Evolutionary conservation across 2,113 vertebrate genomes (phyloP).

Genomic region (Symphodus melops): DNA sequence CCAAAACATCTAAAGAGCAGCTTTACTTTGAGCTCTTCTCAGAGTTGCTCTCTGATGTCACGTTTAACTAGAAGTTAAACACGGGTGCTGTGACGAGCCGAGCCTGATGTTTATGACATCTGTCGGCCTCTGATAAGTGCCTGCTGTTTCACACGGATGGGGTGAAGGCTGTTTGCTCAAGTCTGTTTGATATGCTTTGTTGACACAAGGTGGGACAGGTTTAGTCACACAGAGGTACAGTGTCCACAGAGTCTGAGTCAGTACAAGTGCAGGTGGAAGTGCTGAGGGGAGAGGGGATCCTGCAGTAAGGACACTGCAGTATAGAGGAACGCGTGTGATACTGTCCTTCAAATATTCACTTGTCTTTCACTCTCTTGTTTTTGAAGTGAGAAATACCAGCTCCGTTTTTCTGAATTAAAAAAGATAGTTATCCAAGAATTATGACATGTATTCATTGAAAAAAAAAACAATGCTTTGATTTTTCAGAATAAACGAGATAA

Average conservation of each 20-base stretch:
- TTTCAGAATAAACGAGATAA: no score
- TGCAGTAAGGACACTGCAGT: slow-evolving; percentile 70
- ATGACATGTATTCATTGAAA: no score
- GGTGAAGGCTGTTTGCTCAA: slow-evolving; percentile 45
- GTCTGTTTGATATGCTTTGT: slow-evolving; percentile 40
- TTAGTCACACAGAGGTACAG: slow-evolving; percentile 24
- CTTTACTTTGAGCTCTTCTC: not conserved
- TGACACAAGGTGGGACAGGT: slow-evolving; percentile 64
- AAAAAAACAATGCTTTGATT: no score
- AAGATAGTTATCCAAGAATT: no score
- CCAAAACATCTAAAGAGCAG: slow-evolving; percentile 12
- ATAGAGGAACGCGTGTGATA: slow-evolving; percentile 30
- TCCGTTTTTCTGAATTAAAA: no score
- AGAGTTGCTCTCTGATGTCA: not conserved
- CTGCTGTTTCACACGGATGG: slow-evolving; percentile 52
- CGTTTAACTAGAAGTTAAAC: not conserved
- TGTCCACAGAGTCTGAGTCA: slow-evolving; percentile 19
- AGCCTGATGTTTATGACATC: slow-evolving; percentile 44
- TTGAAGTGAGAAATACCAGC: no score
- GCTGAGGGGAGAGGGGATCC: slow-evolving; percentile 40
- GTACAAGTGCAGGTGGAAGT: slow-evolving; percentile 50
- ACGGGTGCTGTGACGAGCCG: slow-evolving; percentile 13
- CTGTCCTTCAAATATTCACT: not conserved
- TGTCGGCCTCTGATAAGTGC: slow-evolving; percentile 55
- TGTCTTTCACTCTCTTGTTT: not conserved